Base-by-base conservation (phyloP, 2,797 vertebrate genomes). In the Odontamblyopus rebecca region DNA sequence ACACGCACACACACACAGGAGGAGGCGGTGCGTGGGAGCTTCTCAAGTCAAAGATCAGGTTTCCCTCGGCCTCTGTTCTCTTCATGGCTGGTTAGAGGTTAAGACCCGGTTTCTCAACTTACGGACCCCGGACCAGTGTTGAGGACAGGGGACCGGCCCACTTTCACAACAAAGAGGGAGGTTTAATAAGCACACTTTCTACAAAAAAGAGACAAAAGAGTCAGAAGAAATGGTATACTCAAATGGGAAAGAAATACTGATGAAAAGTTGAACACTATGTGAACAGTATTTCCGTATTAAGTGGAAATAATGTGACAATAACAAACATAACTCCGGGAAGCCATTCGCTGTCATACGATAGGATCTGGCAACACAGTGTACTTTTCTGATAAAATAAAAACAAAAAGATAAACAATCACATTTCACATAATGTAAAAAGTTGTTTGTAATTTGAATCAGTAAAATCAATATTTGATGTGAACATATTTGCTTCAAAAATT, bases 31-130 rank as follows among this genome's bases (percentile, higher is more conserved):
- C 79, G 74, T 88, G 89, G 85, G 90, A 90, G 88, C 70, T 78
- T 78, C 70, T 74, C 75, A 57, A 93, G 92, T 93, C 91, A 92
- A 92, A 91, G 86, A 91, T 92, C 88, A 89, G 80, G 85, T 93
- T 93, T 87, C 92, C n/a, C 54, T 57, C 2, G 18, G 74, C 78
- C 80, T 89, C 85, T 91, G 90, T 88, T 89, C 74, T 85, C 82
- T 89, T 90, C 81, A 89, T 68, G 86, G 89, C 85, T 93, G 84
- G 83, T 86, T 89, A 84, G 85, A 89, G 88, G 85, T 88, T 75
- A 81, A 74, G 81, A 57, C 71, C 73, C 1, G 51, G 79, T 82
- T 85, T 89, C 90, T 92, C 89, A 82, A 82, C 80, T 93, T 92
- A 91, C 89, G 83, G 85, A 83, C 87, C 83, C 80, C 78, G 80